A percentile compares a stretch with the other conserved stretches of the same genome.
Evolutionary conservation across 1,140 invertebrate genomes (phyloP).

Genomic region (Centruroides vittatus): DNA sequence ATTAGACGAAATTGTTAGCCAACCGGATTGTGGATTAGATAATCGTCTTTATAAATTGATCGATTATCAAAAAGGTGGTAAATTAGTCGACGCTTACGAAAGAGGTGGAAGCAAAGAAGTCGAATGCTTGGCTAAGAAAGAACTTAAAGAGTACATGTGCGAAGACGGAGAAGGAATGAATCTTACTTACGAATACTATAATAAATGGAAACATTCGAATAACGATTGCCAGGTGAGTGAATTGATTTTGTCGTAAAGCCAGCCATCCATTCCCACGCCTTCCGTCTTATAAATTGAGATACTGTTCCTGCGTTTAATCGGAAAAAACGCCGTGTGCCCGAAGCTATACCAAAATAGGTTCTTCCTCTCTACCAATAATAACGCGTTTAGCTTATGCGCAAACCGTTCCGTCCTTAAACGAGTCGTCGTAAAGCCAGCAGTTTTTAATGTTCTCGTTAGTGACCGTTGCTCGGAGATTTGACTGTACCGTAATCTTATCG

Average conservation of each 20-base stretch:
- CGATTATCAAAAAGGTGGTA: constrained; percentile 59
- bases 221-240: background rate
- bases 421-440: no score
- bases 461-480: no score
- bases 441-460: no score
- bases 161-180: background rate
- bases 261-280: background rate
- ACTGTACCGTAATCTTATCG: no score
- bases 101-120: constrained; percentile 6
- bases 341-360: no score
- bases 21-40: constrained; percentile 2
- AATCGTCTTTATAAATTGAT: constrained; percentile 60
- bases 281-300: no score
- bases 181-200: background rate
- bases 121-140: constrained; percentile 3
- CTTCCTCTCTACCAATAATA: no score
- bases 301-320: no score
- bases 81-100: constrained; percentile 1
- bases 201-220: background rate
- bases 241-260: background rate
- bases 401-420: no score
- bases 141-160: constrained; percentile 4
- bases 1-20: constrained; percentile 11
- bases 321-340: no score
- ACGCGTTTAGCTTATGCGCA: no score